Percentiles rank a stretch among this genome's conserved stretches.
Conservation (phyloP, 2,888 invertebrate genomes). For the Xylophagus ater region DNA sequence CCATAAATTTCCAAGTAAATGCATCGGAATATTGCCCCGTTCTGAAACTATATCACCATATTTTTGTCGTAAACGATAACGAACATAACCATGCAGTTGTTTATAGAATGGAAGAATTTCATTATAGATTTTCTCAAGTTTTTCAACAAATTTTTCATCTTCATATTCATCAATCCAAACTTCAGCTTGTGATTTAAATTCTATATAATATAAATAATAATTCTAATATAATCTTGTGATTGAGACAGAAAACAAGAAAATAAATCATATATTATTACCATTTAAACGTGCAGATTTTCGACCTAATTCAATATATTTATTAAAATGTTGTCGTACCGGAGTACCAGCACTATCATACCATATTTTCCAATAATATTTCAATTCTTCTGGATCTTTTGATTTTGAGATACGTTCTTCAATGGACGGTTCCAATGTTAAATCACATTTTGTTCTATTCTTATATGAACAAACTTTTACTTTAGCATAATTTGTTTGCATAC, state of each 20-base stretch:
- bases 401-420: constrained; percentile 49
- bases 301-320: constrained; percentile 52
- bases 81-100: constrained; percentile 71
- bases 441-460: constrained; percentile 49
- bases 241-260: not conserved
- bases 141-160: constrained; percentile 53
- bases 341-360: constrained; percentile 69
- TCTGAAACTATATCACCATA: constrained; percentile 57
- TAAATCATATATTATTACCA: constrained; percentile 36
- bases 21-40: constrained; percentile 64
- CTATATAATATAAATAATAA: constrained; percentile 34
- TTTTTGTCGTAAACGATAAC: constrained; percentile 53
- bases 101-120: constrained; percentile 68
- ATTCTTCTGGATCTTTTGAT: constrained; percentile 62
- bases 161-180: constrained; percentile 64
- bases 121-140: constrained; percentile 55
- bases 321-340: constrained; percentile 48
- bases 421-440: constrained; percentile 56
- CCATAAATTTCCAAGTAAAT: constrained; percentile 74
- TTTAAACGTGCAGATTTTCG: constrained; percentile 62
- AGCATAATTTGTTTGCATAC: constrained; percentile 67
- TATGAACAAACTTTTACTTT: constrained; percentile 64
- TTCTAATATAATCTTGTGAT: not conserved
- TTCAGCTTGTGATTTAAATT: constrained; percentile 55
- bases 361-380: constrained; percentile 66